Percentiles rank a stretch among this genome's conserved stretches.
phyloP scores from a whole-genome alignment of 2,113 vertebrate genomes.

The Promerops cafer region DNA sequence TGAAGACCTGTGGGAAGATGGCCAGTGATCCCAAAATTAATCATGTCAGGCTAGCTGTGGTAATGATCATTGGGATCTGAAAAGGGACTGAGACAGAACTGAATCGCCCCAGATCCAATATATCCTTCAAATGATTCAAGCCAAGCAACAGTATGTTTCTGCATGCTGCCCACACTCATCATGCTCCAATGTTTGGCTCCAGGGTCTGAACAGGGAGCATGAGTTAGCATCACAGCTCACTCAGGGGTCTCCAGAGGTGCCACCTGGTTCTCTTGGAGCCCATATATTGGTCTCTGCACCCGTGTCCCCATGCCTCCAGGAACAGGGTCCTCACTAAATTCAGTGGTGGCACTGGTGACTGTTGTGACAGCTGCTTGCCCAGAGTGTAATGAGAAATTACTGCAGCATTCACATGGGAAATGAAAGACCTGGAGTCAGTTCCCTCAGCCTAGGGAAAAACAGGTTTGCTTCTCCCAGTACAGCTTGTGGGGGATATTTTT shows the following conservation, averaged over 20 bases:
- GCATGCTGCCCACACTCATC: accelerated
- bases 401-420: not conserved
- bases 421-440: not conserved
- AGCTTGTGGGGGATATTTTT: not conserved
- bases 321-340: not conserved
- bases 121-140: not conserved
- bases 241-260: not conserved
- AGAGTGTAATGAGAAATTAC: not conserved
- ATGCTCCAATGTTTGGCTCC: accelerated
- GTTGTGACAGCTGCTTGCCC: not conserved
- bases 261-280: not conserved
- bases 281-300: not conserved
- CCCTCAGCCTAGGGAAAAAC: not conserved
- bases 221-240: not conserved
- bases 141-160: not conserved
- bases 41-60: not conserved
- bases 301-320: accelerated
- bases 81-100: not conserved
- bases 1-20: not conserved
- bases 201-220: not conserved
- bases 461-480: not conserved
- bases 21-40: not conserved
- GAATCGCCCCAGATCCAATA: no score
- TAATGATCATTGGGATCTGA: not conserved
- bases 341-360: not conserved